These are phyloP conservation scores for Bos taurus DNA, from an alignment of 2,113 vertebrate species.

Conservation along the genomic window ARS-UCD2.0 NC_037346.1:1343001-1343500, in stretches of 20 bases:
- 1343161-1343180: not conserved
- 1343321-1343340: not conserved
- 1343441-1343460: not conserved
- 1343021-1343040: not conserved
- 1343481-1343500: not conserved
- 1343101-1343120: not conserved
- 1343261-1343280: not conserved
- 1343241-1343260: not conserved
- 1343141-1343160: not conserved
- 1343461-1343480: not conserved
- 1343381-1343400: not conserved
- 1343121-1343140: not conserved
- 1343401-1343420: not conserved
- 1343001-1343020: not conserved
- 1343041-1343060: not conserved
- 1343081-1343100: not conserved
- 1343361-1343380: not conserved
- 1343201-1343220: not conserved
- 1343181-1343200: not conserved
- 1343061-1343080: not conserved
- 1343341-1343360: not conserved
- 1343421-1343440: not conserved
- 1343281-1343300: not conserved
- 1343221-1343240: not conserved
- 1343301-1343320: not conserved